Conservation (phyloP, 2,888 invertebrate species). For the Lottia scabra region DNA sequence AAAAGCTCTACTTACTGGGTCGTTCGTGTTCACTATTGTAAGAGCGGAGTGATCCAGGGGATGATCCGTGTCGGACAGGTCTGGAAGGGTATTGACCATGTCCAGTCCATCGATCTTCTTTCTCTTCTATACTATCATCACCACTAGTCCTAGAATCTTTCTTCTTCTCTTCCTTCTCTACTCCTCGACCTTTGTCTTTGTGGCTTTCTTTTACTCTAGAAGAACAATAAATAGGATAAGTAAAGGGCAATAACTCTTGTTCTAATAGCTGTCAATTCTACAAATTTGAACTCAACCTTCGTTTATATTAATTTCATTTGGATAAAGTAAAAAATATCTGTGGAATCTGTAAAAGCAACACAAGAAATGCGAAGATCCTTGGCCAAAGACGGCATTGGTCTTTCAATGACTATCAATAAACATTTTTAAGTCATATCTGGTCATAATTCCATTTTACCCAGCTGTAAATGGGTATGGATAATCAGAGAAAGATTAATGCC, state of each 20-base stretch:
- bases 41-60: background rate
- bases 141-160: constrained; percentile 26
- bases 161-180: constrained; percentile 31
- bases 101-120: background rate
- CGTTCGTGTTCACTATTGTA: background rate
- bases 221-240: background rate
- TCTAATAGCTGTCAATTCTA: background rate
- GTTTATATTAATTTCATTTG: too few relatives aligned
- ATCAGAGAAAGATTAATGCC: too few relatives aligned
- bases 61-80: background rate
- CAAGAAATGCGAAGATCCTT: too few relatives aligned
- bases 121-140: constrained; percentile 8
- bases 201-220: constrained; percentile 5
- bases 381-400: too few relatives aligned
- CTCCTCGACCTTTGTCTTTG: constrained; percentile 23
- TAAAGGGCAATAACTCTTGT: background rate
- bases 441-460: too few relatives aligned
- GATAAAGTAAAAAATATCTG: too few relatives aligned
- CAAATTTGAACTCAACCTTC: background rate
- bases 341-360: too few relatives aligned
- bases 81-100: background rate
- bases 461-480: too few relatives aligned
- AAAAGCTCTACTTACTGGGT: background rate
- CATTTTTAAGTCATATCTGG: too few relatives aligned
- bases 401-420: too few relatives aligned